Evolutionary conservation across 2,113 vertebrate genomes (phyloP).

Genomic region (Damaliscus lunatus): DNA sequence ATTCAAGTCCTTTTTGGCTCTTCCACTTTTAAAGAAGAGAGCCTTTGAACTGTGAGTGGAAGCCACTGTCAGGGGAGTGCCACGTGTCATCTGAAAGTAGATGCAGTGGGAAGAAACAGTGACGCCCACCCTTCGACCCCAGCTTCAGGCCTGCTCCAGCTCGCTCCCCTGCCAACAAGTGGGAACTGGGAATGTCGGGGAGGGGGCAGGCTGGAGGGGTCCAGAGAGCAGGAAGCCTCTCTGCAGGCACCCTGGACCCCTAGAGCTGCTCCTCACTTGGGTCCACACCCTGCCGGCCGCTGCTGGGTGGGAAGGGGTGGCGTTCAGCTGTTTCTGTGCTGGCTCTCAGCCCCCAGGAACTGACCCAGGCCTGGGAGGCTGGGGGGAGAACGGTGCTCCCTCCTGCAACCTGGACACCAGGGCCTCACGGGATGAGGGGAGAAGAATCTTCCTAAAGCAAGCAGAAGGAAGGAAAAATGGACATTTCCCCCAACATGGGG

Average conservation of each 20-base stretch:
- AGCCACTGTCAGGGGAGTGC: background rate
- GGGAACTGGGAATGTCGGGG: fast-evolving
- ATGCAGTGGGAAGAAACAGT: background rate
- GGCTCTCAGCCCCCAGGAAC: background rate
- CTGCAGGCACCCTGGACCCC: background rate
- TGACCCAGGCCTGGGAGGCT: background rate
- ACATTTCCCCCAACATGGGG: background rate
- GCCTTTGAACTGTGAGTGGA: background rate
- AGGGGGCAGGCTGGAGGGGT: background rate
- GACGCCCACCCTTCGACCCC: fast-evolving
- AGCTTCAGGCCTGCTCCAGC: background rate
- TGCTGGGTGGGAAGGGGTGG: background rate
- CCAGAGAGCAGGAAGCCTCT: background rate
- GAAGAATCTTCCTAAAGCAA: background rate
- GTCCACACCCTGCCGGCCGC: background rate
- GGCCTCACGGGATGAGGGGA: background rate
- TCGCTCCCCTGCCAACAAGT: fast-evolving
- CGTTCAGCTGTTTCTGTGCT: background rate
- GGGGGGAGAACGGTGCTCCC: too few species aligned
- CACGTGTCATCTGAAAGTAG: background rate
- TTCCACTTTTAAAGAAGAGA: background rate
- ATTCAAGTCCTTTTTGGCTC: background rate
- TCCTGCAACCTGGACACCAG: background rate
- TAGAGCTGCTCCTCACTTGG: background rate
- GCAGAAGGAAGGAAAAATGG: background rate